Evolutionary conservation across 1,140 invertebrate genomes (phyloP), one percentile per base, ranked within the genome.

Genomic region (Drosophila kepulauana): DNA sequence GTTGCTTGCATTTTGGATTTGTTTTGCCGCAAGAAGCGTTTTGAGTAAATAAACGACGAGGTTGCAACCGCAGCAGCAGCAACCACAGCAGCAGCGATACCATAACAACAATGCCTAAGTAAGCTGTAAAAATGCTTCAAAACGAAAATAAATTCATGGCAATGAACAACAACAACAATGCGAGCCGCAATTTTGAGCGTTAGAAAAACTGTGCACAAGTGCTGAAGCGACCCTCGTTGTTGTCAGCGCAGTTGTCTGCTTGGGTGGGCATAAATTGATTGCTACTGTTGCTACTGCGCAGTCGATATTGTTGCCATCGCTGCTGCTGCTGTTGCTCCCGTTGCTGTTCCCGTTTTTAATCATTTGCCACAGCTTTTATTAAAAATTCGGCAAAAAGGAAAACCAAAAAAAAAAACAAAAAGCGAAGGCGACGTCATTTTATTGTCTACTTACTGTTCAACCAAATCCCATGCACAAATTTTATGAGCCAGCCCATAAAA

Each of bases 401-500:
- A 38, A 11, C 6, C 41, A 33, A 38, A 61, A 64, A 65, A 38
- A 38, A 8, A 38, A 38, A 38, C 43, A 35, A 41, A 57, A 67
- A 62, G 74, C 56, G 73, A 61, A 84, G 71, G 75, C 78, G 54
- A 77, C 85, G 81, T 85, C 85, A 85, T 89, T 89, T 89, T 90
- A 81, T 90, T 89, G 85, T 89, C 85, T 89, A 85, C 85, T 87
- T 87, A 89, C 84, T 78, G 84, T 62, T 75, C 66, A 75, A 81
- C 75, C 74, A 82, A 86, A 87, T 87, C 79, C 82, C 82, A 63
- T 86, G 82, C 81, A 89, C 85, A 89, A 89, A 89, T 89, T 89
- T 89, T 89, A 89, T 90, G 85, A 85, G 81, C 66, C 78, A 81
- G 67, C 70, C 84, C 85, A 89, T 89, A 89, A 89, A 89, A 89